Conservation (phyloP, 1,140 invertebrate species). For the Gonatopus flavifemur region DNA sequence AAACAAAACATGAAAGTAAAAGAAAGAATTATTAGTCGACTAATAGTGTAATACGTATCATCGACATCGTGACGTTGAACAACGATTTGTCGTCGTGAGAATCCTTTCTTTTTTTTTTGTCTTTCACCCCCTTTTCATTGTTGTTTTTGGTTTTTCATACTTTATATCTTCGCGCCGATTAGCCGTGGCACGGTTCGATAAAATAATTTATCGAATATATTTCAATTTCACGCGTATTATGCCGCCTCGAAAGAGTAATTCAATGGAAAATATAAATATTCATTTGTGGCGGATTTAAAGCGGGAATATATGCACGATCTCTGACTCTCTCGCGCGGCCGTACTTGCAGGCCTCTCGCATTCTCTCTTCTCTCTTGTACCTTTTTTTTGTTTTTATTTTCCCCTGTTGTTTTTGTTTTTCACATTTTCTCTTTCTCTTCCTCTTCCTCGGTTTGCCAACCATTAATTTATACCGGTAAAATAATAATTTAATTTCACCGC, state of each 20-base stretch:
- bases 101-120: too few species aligned
- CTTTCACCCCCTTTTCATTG: too few species aligned
- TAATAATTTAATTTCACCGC: slow-evolving; percentile 60
- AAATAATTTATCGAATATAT: slow-evolving; percentile 59
- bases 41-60: too few species aligned
- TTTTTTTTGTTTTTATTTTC: background rate
- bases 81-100: too few species aligned
- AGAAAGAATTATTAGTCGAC: too few species aligned
- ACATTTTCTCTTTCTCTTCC: background rate
- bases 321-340: slow-evolving; percentile 9
- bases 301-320: slow-evolving; percentile 31
- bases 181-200: slow-evolving; percentile 48
- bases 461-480: slow-evolving; percentile 56
- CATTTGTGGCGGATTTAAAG: slow-evolving; percentile 58
- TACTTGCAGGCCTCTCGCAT: background rate
- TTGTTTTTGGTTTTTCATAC: too few species aligned
- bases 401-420: slow-evolving; percentile 4
- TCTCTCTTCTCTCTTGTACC: background rate
- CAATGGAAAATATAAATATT: slow-evolving; percentile 61
- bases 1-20: too few species aligned
- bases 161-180: slow-evolving; percentile 53
- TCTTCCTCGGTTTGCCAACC: slow-evolving; percentile 21
- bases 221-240: slow-evolving; percentile 56
- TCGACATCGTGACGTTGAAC: too few species aligned
- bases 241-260: slow-evolving; percentile 56